Evolutionary conservation across 2,113 vertebrate species (phyloP).

Genomic region (Leucoraja erinaceus): DNA sequence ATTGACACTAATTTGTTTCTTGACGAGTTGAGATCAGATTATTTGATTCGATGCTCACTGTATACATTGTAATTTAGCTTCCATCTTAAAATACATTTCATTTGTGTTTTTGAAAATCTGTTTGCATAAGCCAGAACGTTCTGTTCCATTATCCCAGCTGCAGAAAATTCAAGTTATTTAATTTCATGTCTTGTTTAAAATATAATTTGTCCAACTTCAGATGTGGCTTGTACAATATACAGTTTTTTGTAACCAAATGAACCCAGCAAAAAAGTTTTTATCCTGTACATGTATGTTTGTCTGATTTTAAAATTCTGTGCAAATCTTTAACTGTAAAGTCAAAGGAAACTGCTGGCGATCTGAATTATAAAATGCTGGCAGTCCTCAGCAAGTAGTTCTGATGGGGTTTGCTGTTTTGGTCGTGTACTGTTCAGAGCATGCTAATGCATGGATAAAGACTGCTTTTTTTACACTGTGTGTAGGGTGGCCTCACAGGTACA

Average conservation of each 20-base stretch:
- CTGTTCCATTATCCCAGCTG: not conserved
- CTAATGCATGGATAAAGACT: not conserved
- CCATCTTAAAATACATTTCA: not conserved
- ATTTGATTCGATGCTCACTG: not conserved
- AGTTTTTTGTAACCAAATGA: not conserved
- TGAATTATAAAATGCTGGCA: not conserved
- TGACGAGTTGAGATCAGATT: not conserved
- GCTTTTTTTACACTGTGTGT: not conserved
- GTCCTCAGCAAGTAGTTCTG: not conserved
- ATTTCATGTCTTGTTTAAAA: not conserved
- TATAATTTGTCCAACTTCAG: not conserved
- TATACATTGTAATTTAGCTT: slow-evolving; percentile 15
- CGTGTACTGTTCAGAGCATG: not conserved
- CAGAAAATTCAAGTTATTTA: not conserved
- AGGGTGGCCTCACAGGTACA: not conserved
- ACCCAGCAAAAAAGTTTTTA: not conserved
- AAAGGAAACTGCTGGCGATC: not conserved
- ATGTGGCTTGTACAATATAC: not conserved
- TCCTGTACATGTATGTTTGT: not conserved
- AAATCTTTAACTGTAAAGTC: not conserved
- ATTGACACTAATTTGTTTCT: not conserved
- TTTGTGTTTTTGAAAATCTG: not conserved
- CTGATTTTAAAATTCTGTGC: not conserved
- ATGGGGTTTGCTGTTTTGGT: not conserved
- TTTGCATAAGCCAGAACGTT: not conserved